Evolutionary conservation across 1,140 invertebrate species (phyloP), one percentile per base, ranked within the genome.

Genomic region (Anthonomus grandis): DNA sequence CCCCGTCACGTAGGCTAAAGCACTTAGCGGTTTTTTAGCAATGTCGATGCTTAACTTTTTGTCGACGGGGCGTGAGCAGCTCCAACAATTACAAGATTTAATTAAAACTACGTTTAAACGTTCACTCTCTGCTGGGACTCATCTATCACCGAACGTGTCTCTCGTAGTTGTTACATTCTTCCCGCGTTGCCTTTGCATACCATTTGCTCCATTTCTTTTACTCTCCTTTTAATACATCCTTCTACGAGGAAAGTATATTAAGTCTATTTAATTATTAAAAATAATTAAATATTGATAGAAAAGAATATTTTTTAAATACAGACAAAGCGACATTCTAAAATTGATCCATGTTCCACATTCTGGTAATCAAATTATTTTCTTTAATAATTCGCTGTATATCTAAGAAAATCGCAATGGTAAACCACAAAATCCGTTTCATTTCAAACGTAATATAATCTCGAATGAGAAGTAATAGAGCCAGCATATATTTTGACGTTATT

Each of bases 21-120:
- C 64, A 63, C 58, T 68, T 68, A 63, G 63, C 56, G 60, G 64
- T 65, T 69, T 66, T 68, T 67, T 63, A 64, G 60, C 56, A 55
- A 52, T 68, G 65, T 66, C 60, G 54, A 62, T 56, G 42, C 45
- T 56, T 41, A 57, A 49, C 57, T 60, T 65, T 62, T 60, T 51
- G 59, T 63, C 66, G 64, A 66, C 64, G 53, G 59, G 58, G 60
- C 58, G 64, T 65, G 47, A 58, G 38, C 42, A 18, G 48, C 63
- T 68, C 58, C 64, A 72, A 72, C 69, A 72, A 72, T 72, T 72
- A 72, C 70, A 63, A 69, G 69, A 71, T 72, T 72, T 72, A 72
- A 72, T 72, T 72, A 72, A 72, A 72, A 72, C 69, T 71, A 68
- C 64, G 70, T 61, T 67, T 64, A 64, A 67, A 64, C 63, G 63